Evolutionary conservation across 2,888 invertebrate species (phyloP).

Genomic region (Diplazon laetatorius): DNA sequence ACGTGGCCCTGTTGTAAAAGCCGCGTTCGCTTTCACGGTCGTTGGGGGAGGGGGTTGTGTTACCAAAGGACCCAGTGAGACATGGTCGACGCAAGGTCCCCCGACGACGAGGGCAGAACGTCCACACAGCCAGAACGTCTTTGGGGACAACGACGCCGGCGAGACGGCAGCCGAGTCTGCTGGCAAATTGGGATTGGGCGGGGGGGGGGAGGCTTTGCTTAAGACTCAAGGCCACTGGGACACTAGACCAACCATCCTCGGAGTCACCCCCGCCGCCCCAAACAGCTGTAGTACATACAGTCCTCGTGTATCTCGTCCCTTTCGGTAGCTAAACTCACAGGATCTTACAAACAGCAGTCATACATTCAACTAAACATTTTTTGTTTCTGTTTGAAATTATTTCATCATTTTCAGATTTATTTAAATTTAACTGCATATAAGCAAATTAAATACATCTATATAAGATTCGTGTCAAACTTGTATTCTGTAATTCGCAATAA

Average conservation of each 20-base stretch:
- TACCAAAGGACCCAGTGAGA: constrained; percentile 20
- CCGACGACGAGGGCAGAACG: constrained; percentile 44
- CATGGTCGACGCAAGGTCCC: constrained; percentile 53
- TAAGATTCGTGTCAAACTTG: constrained; percentile 75
- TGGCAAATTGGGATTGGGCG: constrained; percentile 67
- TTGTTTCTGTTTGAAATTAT: not conserved
- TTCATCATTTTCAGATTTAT: constrained; percentile 62
- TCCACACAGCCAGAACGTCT: constrained; percentile 50
- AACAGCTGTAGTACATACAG: constrained; percentile 34
- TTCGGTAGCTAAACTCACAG: not conserved
- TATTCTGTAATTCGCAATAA: constrained; percentile 74
- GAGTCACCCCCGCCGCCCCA: constrained; percentile 11
- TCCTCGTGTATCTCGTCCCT: not conserved
- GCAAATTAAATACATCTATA: no score
- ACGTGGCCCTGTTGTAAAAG: constrained; percentile 51
- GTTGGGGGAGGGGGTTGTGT: no score
- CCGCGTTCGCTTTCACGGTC: constrained; percentile 44
- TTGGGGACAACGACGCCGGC: constrained; percentile 58
- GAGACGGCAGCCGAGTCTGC: constrained; percentile 64
- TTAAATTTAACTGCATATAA: no score
- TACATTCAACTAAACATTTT: not conserved
- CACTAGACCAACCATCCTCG: constrained; percentile 65
- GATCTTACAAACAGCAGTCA: no score
- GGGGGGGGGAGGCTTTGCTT: constrained; percentile 65
- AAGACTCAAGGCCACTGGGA: constrained; percentile 65